Percentiles rank a stretch among this genome's conserved stretches.
phyloP scores from a whole-genome alignment of 2,888 invertebrate genomes.

The Trichopoda pennipes region DNA sequence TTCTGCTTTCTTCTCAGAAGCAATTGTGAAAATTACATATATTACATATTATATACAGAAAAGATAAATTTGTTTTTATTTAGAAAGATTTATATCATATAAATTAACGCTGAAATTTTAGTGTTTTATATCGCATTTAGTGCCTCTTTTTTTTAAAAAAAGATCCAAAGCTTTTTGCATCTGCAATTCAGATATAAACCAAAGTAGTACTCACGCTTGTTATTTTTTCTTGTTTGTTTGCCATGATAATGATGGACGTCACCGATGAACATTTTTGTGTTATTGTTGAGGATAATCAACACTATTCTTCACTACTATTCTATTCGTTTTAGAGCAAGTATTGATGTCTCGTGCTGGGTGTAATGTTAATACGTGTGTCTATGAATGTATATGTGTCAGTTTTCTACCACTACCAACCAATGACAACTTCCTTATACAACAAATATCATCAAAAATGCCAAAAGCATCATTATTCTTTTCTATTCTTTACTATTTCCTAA shows the following conservation, averaged over 20 bases:
- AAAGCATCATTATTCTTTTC: conserved; percentile 35
- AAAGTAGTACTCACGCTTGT: too few relatives aligned
- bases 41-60: too few relatives aligned
- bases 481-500: not conserved
- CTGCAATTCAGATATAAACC: too few relatives aligned
- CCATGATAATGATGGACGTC: conserved; percentile 22
- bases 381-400: not conserved
- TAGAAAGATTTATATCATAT: too few relatives aligned
- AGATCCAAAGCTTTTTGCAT: too few relatives aligned
- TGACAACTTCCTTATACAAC: conserved; percentile 64
- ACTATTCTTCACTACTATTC: conserved; percentile 17
- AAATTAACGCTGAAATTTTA: too few relatives aligned
- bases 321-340: not conserved
- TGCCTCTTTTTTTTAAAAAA: too few relatives aligned
- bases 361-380: not conserved
- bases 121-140: too few relatives aligned
- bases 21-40: too few relatives aligned
- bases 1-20: too few relatives aligned
- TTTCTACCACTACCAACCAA: not conserved
- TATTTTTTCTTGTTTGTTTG: too few relatives aligned
- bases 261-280: conserved; percentile 11
- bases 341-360: not conserved
- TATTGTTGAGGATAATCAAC: conserved; percentile 28
- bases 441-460: conserved; percentile 58
- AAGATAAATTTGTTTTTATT: too few relatives aligned